Conservation (phyloP, 92 coral and sea anemone species). For the Bergia puertoricense region DNA sequence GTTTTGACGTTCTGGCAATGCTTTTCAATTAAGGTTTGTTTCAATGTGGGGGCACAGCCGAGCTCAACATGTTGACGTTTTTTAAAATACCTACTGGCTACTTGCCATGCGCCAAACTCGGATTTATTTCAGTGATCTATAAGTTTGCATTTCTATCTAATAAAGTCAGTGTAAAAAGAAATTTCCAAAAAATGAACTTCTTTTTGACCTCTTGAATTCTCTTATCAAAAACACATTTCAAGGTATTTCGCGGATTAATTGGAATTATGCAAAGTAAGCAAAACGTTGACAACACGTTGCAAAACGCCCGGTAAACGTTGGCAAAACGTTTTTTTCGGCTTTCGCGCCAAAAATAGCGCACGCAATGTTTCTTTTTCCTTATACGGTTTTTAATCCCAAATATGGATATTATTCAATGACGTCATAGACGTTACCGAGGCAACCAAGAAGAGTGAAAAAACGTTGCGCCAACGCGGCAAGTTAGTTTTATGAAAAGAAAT, state of each 20-base stretch:
- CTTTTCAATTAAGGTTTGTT: neutral
- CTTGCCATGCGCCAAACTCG: no score
- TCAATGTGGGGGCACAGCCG: no score
- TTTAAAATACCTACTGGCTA: no score
- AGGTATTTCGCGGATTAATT: no score
- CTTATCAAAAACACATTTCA: no score
- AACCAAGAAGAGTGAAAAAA: conserved; percentile 8
- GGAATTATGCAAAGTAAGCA: no score
- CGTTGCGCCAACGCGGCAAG: conserved; percentile 35
- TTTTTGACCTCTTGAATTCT: no score
- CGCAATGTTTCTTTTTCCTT: neutral
- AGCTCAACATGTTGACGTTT: no score
- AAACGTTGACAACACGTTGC: neutral
- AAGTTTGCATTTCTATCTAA: no score
- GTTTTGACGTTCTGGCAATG: conserved; percentile 43
- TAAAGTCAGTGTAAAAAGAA: no score
- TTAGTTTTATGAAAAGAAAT: neutral
- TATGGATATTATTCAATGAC: conserved; percentile 3
- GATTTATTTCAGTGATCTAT: no score
- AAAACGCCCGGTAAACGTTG: neutral
- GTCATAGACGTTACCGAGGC: conserved; percentile 29
- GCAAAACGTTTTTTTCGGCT: conserved; percentile 3
- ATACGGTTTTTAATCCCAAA: neutral
- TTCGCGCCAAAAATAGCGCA: conserved; percentile 19
- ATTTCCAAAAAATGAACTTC: no score